phyloP scores from a whole-genome alignment of 2,888 invertebrate species.

The Neuroscelio doddi region DNA sequence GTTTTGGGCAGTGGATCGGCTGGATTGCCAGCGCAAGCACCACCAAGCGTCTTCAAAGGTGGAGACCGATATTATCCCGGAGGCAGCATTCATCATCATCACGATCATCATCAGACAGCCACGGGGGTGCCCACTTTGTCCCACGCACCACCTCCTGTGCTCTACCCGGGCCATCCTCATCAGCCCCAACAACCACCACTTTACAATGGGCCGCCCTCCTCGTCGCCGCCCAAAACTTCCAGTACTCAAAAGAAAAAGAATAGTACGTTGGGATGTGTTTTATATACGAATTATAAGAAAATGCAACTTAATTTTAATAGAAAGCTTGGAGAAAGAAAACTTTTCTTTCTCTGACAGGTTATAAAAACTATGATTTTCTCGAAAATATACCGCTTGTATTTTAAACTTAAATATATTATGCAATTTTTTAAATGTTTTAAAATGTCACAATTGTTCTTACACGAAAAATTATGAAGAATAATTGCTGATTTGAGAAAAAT shows the following conservation, averaged over 20 bases:
- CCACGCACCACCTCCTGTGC: slow-evolving; percentile 73
- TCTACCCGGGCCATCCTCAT: slow-evolving; percentile 73
- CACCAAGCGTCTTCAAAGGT: slow-evolving; percentile 72
- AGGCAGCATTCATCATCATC: slow-evolving; percentile 69
- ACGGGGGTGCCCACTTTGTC: slow-evolving; percentile 76
- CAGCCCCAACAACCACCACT: slow-evolving; percentile 73
- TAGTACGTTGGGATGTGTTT: slow-evolving; percentile 71
- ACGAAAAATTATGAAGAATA: no score
- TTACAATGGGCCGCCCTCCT: slow-evolving; percentile 70
- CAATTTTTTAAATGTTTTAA: no score
- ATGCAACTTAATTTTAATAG: no score
- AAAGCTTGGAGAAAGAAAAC: no score
- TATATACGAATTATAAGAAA: no score
- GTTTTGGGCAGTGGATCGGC: slow-evolving; percentile 63
- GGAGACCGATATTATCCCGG: slow-evolving; percentile 68
- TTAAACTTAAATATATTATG: no score
- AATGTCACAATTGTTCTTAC: no score
- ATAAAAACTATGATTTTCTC: no score
- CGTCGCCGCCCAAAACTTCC: slow-evolving; percentile 75
- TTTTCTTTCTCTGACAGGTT: no score
- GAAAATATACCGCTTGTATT: no score
- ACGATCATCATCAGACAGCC: slow-evolving; percentile 66
- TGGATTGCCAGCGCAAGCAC: slow-evolving; percentile 67
- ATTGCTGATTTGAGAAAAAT: no score
- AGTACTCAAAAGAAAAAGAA: slow-evolving; percentile 79